A percentile compares a stretch with the other conserved stretches of the same genome.
Evolutionary conservation across 2,888 invertebrate genomes (phyloP).

Genomic region (Elegia similella): DNA sequence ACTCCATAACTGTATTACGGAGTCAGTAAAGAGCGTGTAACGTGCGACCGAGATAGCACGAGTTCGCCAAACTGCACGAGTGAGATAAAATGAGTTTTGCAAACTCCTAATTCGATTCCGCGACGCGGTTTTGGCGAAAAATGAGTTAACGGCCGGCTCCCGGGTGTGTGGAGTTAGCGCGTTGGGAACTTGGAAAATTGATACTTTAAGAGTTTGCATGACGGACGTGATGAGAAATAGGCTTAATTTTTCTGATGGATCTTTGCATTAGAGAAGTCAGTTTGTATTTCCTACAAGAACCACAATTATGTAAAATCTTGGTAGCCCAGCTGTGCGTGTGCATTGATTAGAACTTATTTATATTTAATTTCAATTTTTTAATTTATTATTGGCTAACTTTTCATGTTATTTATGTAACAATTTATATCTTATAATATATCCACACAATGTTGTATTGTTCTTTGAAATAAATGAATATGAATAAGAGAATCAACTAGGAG

Average conservation of each 20-base stretch:
- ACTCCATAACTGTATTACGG: conserved; percentile 50
- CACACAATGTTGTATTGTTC: too few relatives aligned
- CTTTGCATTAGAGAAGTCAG: too few relatives aligned
- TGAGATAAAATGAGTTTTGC: conserved; percentile 44
- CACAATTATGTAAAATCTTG: too few relatives aligned
- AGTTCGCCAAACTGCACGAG: conserved; percentile 39
- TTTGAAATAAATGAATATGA: too few relatives aligned
- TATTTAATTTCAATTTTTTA: too few relatives aligned
- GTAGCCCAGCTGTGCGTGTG: too few relatives aligned
- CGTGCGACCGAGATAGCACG: conserved; percentile 47
- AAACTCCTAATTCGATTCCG: conserved; percentile 42
- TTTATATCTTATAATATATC: too few relatives aligned
- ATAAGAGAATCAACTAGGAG: too few relatives aligned
- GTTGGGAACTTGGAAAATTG: conserved; percentile 6
- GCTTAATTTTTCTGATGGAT: not conserved
- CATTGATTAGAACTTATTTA: too few relatives aligned
- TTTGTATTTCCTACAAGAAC: too few relatives aligned
- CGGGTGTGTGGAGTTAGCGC: conserved; percentile 2
- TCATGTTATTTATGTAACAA: too few relatives aligned
- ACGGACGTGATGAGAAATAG: not conserved
- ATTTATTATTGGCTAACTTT: too few relatives aligned
- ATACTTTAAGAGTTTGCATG: conserved; percentile 5
- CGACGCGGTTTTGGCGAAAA: conserved; percentile 33
- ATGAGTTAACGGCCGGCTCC: conserved; percentile 27
- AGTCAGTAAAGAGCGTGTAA: conserved; percentile 58